Evolutionary conservation across 2,888 invertebrate species (phyloP), one percentile per base, ranked within the genome.

Genomic region (Euproctis similis): DNA sequence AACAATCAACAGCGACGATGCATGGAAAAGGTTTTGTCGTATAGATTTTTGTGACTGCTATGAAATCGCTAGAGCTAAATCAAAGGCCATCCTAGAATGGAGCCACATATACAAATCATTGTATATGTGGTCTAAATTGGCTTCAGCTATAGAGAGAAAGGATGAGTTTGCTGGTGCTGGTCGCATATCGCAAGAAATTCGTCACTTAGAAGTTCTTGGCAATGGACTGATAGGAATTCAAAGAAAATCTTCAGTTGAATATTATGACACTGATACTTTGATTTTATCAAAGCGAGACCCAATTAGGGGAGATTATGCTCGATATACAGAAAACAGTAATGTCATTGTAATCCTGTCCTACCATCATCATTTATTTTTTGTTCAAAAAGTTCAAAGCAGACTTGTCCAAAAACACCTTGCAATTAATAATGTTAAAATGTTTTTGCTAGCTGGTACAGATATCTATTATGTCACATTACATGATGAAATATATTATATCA

Each of bases 111-210:
- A 80, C 31, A 59, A 65, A 3, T 73, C 74, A 0, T 28, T 82
- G 0, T 33, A 59, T 0, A 48, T 77, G 0, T 82, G 82, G 82
- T 44, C 63, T 0, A 53, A 52, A 17, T 22, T 82, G 3, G 4
- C 28, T 0, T 8, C 36, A 1, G 66, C 77, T 1, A 39, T 31
- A 2, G 76, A 76, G 26, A 28, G 36, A 0, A 42, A 34, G 1
- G 72, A 77, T 4, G 80, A 80, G 33, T 77, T 78, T 14, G 63
- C 74, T 0, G 44, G 60, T 1, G 71, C 73, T 0, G 58, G 68
- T 0, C 30, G 52, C 0, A 11, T 30, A 1, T 30, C 28, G 1
- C 65, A 76, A 0, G 71, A 77, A 27, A 66, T 80, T 4, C 37
- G 54, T 0, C 54, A 59, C 39, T 59, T 74, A 6, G 46, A 52